Evolutionary conservation across 2,797 vertebrate genomes (phyloP).

Genomic region (Melanotaenia boesemani): DNA sequence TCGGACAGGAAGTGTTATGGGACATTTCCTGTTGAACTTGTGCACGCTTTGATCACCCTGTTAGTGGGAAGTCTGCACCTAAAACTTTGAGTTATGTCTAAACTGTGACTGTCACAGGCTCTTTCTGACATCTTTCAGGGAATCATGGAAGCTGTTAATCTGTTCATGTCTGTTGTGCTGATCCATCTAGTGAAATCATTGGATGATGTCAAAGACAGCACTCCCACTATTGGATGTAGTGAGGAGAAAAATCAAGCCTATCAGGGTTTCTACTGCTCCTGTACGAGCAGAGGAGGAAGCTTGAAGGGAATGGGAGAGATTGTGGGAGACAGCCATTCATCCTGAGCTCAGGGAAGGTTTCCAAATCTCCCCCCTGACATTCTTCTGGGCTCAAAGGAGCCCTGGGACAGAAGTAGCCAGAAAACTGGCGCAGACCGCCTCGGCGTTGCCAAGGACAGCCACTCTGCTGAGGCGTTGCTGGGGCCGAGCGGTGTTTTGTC

Average conservation of each 20-base stretch:
- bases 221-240: slow-evolving; percentile 3
- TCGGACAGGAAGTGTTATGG: too few relatives aligned
- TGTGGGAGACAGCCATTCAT: slow-evolving; percentile 75
- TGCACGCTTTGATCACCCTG: too few relatives aligned
- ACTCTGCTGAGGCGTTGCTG: slow-evolving; percentile 75
- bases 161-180: too few relatives aligned
- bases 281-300: slow-evolving; percentile 33
- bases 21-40: too few relatives aligned
- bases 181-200: not conserved
- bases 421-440: slow-evolving; percentile 79
- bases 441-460: slow-evolving; percentile 80
- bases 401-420: slow-evolving; percentile 80
- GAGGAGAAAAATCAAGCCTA: slow-evolving; percentile 19
- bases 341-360: slow-evolving; percentile 72
- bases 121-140: too few relatives aligned
- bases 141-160: too few relatives aligned
- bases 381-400: slow-evolving; percentile 82
- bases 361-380: slow-evolving; percentile 80
- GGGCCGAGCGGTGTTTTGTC: slow-evolving; percentile 74
- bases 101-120: too few relatives aligned
- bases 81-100: too few relatives aligned
- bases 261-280: slow-evolving; percentile 40
- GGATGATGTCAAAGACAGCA: not conserved
- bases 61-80: too few relatives aligned
- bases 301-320: slow-evolving; percentile 40